Base-by-base conservation (phyloP, 2,113 vertebrate species). In the Podiceps cristatus region DNA sequence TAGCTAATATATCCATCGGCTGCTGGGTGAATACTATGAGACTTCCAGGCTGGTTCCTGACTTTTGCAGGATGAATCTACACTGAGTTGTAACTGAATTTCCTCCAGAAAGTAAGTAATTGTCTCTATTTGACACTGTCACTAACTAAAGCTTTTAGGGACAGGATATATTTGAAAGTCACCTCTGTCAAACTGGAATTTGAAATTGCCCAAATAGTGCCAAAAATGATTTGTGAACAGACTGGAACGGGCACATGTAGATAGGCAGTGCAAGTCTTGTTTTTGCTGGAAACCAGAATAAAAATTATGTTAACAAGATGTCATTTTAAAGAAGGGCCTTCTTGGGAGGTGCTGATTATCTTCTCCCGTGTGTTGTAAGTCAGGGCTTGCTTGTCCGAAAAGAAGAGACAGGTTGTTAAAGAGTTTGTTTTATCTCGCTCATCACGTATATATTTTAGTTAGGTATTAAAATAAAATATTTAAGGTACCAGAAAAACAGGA, bases 381-480 rank as follows among this genome's bases (percentile, higher is more conserved):
- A 52, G 53, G 47, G 11, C 23, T 83, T 75, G 12, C 81, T 89
- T n/a, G n/a, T 84, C 73, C 63, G 71, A 58, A 82, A 86, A 67
- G 63, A 77, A 87, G 33, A 93, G 55, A 45, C 25, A 52, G 17
- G 28, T 80, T 86, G 63, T 55, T 94, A 66, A 73, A 29, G 42
- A 72, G 75, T 75, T 90, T 49, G 14, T 28, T 90, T 78, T 81
- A 15, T 66, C 85, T 95, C 91, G n/a, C 49, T 92, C 49, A 89
- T 93, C 62, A 59, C 2, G 2, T 59, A 47, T 52, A 40, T 80
- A 29, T 45, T 66, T 59, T 53, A 55, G 71, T 45, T 90, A 53
- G 31, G n/a, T 49, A 53, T 27, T 37, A 49, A 53, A 83, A 96
- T 90, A 50, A 93, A 91, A 94, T 94, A 95, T 94, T 96, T 35